Evolutionary conservation across 2,888 invertebrate species (phyloP), one percentile per base, ranked within the genome.

Genomic region (Hanleya hanleyi): DNA sequence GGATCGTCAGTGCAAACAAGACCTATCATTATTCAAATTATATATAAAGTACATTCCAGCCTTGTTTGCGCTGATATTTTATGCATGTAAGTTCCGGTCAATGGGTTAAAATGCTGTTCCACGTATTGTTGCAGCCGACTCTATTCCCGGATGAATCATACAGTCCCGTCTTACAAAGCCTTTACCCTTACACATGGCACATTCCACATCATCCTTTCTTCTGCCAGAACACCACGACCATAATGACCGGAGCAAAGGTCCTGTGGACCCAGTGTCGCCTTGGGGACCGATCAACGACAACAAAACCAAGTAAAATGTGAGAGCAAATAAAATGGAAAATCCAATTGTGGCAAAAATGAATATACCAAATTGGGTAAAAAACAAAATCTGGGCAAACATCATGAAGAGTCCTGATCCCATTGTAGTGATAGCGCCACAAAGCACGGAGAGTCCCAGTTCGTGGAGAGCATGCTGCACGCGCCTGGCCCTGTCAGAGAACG

Each of bases 361-460:
- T 67, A 85, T 77, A 9, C 86, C 86, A 73, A 86, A 86, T 50
- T 86, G 81, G 29, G 77, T 81, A 67, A 84, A 82, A 69, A 86
- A 86, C 61, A 82, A 76, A 35, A 86, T 83, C 65, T 84, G 75
- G 22, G 83, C 82, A 71, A 84, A 84, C 26, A 86, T 67, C 81
- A 86, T 81, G 75, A 86, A 85, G n/a, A 81, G 41, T 1, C 86
- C 83, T 1, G 85, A 83, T 0, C 85, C 86, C 47, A 86, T 78
- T 4, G 86, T 86, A 7, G 84, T 86, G 7, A 81, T 70, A 1
- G 85, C 86, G 4, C 86, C 86, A 22, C 86, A 84, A 12, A 86
- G 57, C n/a, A 86, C 83, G 0, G 86, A 86, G 1, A 84, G 76
- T 0, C 86, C 86, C 62, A 85, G 82, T 15, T 80, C 77, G 41